Base-by-base conservation (phyloP, 2,888 invertebrate genomes). In the Physocephala rufipes region DNA sequence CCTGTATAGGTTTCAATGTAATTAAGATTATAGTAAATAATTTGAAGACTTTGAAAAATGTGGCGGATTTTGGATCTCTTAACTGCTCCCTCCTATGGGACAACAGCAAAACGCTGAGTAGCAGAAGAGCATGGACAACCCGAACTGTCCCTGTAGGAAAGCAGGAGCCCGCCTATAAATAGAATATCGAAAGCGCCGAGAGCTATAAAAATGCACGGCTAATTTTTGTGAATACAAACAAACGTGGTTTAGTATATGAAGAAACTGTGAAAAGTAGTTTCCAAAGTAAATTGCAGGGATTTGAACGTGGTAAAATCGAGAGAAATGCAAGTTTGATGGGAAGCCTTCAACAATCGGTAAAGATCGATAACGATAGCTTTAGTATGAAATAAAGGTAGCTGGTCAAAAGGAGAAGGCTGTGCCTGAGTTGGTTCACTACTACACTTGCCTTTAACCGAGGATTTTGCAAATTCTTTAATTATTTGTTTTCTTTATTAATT, bases 241-340 rank as follows among this genome's bases (percentile, higher is more conserved):
- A n/a, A n/a, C n/a, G n/a, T n/a, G 28, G 61, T 30, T n/a, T 28
- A 28, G 13, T 9, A 9, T 61, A 9, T 15, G 30, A 30, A 2
- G 26, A 7, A 28, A 61, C 24, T 15, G 30, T 7, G 24, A 19
- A 15, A 28, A 13, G 2, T 2, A 28, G 49, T 67, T 45, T 26
- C 19, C 49, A 68, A 68, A 68, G 47, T 68, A 49, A 49, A 51
- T 61, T 61, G 28, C 30, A 51, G 68, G 61, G 68, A 68, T 61
- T 68, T 67, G n/a, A 43, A 24, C 55, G 68, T 26, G 15, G 47
- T 47, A n/a, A 30, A 12, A 13, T 21, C 15, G 55, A 4, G n/a
- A n/a, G 24, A 28, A 24, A 36, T 12, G 55, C 43, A 12, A 47
- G 55, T 19, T 36, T 13, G 36, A 19, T 36, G 66, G 53, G 13